Evolutionary conservation across 2,113 vertebrate genomes (phyloP), one percentile per base, ranked within the genome.

Genomic region (Theristicus caerulescens): DNA sequence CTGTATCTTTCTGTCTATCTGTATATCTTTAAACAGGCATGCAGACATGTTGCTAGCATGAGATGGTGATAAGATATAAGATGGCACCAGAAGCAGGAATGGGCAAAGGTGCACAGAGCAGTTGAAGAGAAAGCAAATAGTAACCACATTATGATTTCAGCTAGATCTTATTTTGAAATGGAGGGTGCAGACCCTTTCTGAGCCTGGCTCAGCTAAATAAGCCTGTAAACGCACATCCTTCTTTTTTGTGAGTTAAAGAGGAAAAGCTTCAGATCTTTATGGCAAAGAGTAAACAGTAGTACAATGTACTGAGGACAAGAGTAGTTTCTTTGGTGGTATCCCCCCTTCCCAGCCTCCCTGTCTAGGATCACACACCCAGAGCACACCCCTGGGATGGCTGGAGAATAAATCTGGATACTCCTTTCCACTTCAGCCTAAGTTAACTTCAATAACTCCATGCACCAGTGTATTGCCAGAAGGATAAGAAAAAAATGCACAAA

Each of bases 401-500:
- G 17, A 84, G 62, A 82, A 86, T 31, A 49, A 82, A 85, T 91
- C 31, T 8, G 7, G 77, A 90, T 82, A 66, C 10, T 92, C 44
- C 65, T 84, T 96, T 74, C 22, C 62, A 69, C 31, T 87, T 86
- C 69, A 79, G 52, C 52, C 54, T 92, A 91, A 96, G 11, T 42
- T 42, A 95, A 95, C 94, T 69, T 81, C 18, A 92, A 29, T 94
- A 95, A 88, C 61, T 84, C 15, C 34, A 42, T 44, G 22, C 61
- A 82, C 31, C 65, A 67, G 32, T 52, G 10, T 82, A 66, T 84
- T 89, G 52, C 57, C 77, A 82, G 71, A 84, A 91, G 82, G 22
- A 52, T 57, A 92, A 82, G 59, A 25, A 73, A 36, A 36, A 90
- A 82, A 64, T 31, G 17, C 47, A 86, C 40, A 69, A 93, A 95